Conservation (phyloP, 2,888 invertebrate genomes). For the Lamellibrachia satsuma region DNA sequence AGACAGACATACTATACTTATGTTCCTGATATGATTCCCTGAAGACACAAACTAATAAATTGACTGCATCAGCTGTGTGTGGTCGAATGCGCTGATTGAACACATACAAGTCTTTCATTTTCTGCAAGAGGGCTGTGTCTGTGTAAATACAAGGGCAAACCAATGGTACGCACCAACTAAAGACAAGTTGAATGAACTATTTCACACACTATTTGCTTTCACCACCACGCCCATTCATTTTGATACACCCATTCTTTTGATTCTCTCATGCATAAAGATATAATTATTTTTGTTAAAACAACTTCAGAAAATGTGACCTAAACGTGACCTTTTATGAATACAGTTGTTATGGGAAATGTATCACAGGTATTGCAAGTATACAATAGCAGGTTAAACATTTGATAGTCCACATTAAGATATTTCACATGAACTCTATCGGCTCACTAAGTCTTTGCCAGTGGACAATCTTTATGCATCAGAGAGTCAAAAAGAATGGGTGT, state of each 20-base stretch:
- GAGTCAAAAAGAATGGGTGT: not conserved
- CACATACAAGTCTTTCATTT: not conserved
- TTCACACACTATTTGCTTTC: not conserved
- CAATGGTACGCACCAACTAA: not conserved
- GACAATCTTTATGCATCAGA: not conserved
- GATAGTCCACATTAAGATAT: not conserved
- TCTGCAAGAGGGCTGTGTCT: not conserved
- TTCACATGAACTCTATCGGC: not conserved
- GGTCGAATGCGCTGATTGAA: not conserved
- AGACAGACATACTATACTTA: too few species aligned
- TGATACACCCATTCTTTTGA: not conserved
- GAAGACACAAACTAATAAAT: not conserved
- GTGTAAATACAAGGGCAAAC: not conserved
- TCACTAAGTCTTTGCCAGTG: not conserved
- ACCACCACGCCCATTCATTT: slow-evolving; percentile 1
- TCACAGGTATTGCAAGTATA: not conserved
- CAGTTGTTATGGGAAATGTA: not conserved
- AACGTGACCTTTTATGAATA: not conserved
- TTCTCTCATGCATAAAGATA: not conserved
- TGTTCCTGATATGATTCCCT: not conserved
- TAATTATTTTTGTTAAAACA: not conserved
- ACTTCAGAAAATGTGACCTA: not conserved
- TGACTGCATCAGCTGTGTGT: not conserved
- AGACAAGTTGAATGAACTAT: not conserved
- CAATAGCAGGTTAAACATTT: not conserved